Conservation (phyloP, 1,140 invertebrate genomes). For the Heliconius eleuchia region DNA sequence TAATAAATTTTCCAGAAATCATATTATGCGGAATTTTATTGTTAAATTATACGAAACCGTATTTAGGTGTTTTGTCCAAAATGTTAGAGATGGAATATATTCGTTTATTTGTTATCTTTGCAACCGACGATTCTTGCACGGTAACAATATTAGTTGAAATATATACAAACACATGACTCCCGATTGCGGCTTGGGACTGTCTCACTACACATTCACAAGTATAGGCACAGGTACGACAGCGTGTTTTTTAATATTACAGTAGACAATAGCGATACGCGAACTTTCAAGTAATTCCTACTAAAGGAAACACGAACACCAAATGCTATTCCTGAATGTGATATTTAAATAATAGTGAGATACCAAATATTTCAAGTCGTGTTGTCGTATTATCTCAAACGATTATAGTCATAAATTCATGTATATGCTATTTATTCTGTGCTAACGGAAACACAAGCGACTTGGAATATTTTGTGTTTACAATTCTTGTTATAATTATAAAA, state of each 20-base stretch:
- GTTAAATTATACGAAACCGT: neutral
- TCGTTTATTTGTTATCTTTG: neutral
- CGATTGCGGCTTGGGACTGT: neutral
- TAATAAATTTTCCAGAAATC: slow-evolving; percentile 1
- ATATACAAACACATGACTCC: neutral
- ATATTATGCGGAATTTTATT: neutral
- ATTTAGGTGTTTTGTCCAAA: neutral
- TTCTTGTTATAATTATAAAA: neutral
- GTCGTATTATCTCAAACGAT: neutral
- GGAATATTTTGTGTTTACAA: neutral
- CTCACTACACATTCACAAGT: neutral
- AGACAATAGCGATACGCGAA: neutral
- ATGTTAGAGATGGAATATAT: neutral
- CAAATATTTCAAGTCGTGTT: neutral
- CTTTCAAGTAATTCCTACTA: neutral
- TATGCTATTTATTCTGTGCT: neutral
- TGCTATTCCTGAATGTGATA: neutral
- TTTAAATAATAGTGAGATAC: neutral
- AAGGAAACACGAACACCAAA: neutral
- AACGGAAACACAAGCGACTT: neutral
- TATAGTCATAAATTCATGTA: too few species aligned
- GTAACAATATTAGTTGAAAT: neutral
- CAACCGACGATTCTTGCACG: neutral
- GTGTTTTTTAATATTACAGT: neutral
- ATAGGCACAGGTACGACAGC: neutral